Percentiles rank a stretch among this genome's conserved stretches.
Evolutionary conservation across 2,888 invertebrate species (phyloP).

Genomic region (Erynnis tages): DNA sequence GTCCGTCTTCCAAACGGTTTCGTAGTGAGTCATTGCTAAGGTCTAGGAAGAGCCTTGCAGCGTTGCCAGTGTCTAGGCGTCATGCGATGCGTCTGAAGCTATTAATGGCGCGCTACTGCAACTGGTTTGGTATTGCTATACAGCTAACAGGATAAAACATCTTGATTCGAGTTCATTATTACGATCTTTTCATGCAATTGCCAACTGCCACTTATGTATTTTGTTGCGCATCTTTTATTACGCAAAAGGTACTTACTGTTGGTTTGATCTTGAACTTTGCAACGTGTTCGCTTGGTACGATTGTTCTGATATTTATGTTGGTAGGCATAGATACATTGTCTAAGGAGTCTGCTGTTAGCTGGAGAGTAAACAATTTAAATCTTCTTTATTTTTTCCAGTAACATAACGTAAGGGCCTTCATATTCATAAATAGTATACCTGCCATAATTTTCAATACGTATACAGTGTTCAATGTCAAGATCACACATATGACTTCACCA

Average conservation of each 20-base stretch:
- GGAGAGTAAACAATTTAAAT: too few relatives aligned
- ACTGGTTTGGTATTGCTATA: constrained; percentile 30
- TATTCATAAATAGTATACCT: neutral
- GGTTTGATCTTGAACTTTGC: too few relatives aligned
- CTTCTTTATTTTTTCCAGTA: too few relatives aligned
- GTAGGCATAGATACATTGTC: too few relatives aligned
- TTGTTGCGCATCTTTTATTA: constrained; percentile 6
- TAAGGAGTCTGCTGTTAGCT: too few relatives aligned
- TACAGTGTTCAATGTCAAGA: constrained; percentile 13
- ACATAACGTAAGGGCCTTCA: too few relatives aligned
- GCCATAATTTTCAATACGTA: neutral
- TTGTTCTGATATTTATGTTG: too few relatives aligned
- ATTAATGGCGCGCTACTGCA: constrained; percentile 39
- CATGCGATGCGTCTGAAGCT: constrained; percentile 36
- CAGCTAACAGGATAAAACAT: constrained; percentile 24
- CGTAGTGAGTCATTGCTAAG: constrained; percentile 40
- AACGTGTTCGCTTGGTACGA: too few relatives aligned
- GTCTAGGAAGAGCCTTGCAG: constrained; percentile 48
- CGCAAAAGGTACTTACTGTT: constrained; percentile 5
- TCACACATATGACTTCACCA: constrained; percentile 3
- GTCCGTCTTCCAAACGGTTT: constrained; percentile 10
- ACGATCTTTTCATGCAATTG: constrained; percentile 14
- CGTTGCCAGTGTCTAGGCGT: constrained; percentile 28
- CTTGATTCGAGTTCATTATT: constrained; percentile 16
- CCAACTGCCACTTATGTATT: neutral